Percentiles rank a stretch among this genome's conserved stretches.
Evolutionary conservation across 2,888 invertebrate species (phyloP).

Genomic region (Nomada ferruginata): DNA sequence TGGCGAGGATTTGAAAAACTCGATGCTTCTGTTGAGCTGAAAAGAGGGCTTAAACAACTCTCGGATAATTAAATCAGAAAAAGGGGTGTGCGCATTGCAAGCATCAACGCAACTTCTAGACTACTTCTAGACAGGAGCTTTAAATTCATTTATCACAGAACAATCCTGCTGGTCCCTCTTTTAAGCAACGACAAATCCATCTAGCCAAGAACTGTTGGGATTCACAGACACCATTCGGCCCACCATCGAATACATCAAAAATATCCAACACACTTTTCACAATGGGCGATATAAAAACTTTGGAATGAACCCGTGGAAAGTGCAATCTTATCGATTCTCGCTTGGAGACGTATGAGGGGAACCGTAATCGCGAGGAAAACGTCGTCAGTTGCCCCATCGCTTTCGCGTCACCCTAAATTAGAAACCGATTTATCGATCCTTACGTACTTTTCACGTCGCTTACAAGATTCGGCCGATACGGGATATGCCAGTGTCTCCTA

Average conservation of each 20-base stretch:
- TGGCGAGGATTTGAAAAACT: slow-evolving; percentile 16
- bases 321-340: slow-evolving; percentile 17
- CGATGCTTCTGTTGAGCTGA: background rate
- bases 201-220: background rate
- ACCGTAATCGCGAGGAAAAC: background rate
- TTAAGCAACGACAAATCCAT: background rate
- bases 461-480: slow-evolving; percentile 53
- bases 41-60: background rate
- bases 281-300: background rate
- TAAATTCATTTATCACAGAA: background rate
- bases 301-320: background rate
- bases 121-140: background rate
- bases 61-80: slow-evolving; percentile 22
- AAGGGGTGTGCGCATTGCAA: background rate
- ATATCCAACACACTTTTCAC: slow-evolving; percentile 13
- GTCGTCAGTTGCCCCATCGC: background rate
- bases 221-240: background rate
- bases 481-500: slow-evolving; percentile 44
- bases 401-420: slow-evolving; percentile 44
- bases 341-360: background rate
- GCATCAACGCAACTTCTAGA: background rate
- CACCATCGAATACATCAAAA: background rate
- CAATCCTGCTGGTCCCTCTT: background rate
- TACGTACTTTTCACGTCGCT: slow-evolving; percentile 48
- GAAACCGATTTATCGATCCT: slow-evolving; percentile 59